Evolutionary conservation across 92 coral and sea anemone species (phyloP).

Genomic region (Epizoanthus fatuus): DNA sequence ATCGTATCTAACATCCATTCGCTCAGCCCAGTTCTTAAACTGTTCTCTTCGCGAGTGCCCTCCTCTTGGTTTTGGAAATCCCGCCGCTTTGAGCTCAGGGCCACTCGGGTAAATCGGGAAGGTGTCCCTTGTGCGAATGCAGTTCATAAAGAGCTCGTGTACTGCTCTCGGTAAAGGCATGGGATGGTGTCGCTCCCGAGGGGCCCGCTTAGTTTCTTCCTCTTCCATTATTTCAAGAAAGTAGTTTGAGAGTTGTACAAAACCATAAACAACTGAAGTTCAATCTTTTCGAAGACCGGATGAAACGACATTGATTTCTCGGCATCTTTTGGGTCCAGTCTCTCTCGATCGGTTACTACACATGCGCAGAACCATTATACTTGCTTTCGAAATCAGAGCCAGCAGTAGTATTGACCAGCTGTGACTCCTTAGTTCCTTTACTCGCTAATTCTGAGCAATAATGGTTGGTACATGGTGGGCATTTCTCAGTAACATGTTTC

Average conservation of each 20-base stretch:
- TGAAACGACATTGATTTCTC: too few species aligned
- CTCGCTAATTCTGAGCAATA: neutral
- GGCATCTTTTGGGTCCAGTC: conserved; percentile 1
- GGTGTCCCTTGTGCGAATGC: conserved; percentile 71
- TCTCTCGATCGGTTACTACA: neutral
- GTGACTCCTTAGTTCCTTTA: neutral
- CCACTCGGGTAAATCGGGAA: conserved; percentile 79
- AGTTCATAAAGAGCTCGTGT: conserved; percentile 71
- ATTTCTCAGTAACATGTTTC: neutral
- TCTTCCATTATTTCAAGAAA: conserved; percentile 19
- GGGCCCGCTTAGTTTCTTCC: conserved; percentile 31
- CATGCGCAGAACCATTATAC: conserved; percentile 24
- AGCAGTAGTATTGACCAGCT: conserved; percentile 18
- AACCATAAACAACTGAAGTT: neutral
- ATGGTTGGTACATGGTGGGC: too few species aligned
- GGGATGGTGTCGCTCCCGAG: conserved; percentile 76
- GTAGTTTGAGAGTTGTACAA: neutral
- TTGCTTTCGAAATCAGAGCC: neutral
- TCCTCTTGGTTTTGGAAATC: conserved; percentile 89
- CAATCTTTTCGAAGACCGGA: neutral
- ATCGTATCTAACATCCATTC: conserved; percentile 80
- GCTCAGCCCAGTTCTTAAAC: conserved; percentile 86
- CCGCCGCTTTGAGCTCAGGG: conserved; percentile 88
- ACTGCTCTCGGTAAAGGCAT: conserved; percentile 76
- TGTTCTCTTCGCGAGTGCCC: conserved; percentile 86